phyloP scores from a whole-genome alignment of 2,113 vertebrate species.

The Zeus faber region DNA sequence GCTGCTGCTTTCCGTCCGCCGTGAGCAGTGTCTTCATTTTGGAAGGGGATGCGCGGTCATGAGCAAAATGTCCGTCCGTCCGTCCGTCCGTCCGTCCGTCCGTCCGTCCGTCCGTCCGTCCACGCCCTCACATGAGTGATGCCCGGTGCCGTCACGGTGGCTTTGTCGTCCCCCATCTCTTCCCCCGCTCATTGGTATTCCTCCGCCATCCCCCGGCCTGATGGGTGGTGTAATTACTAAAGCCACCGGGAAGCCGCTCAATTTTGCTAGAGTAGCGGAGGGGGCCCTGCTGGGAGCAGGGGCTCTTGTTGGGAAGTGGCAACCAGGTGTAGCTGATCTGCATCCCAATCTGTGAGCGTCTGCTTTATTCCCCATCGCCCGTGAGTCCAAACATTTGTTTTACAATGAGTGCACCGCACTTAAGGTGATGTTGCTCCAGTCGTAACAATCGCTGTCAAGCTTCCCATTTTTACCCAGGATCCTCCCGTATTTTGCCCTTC shows the following conservation, averaged over 20 bases:
- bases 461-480: too few relatives aligned
- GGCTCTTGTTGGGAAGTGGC: conserved; percentile 5
- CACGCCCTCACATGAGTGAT: conserved; percentile 30
- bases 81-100: too few relatives aligned
- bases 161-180: conserved; percentile 27
- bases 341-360: too few relatives aligned
- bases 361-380: too few relatives aligned
- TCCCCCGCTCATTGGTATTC: conserved; percentile 55
- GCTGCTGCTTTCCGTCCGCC: conserved; percentile 26
- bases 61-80: too few relatives aligned
- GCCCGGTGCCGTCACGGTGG: conserved; percentile 17
- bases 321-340: too few relatives aligned
- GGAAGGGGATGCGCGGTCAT: conserved; percentile 14
- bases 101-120: too few relatives aligned
- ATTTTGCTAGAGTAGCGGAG: conserved; percentile 30
- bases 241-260: conserved; percentile 38
- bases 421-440: too few relatives aligned
- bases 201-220: conserved; percentile 36
- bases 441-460: too few relatives aligned
- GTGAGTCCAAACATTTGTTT: too few relatives aligned
- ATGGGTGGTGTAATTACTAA: conserved; percentile 63
- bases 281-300: conserved; percentile 41
- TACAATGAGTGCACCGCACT: too few relatives aligned
- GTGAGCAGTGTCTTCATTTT: conserved; percentile 30
- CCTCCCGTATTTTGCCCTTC: too few relatives aligned